Evolutionary conservation across 1,140 invertebrate species (phyloP), one percentile per base, ranked within the genome.

Genomic region (Trichonephila inaurata): DNA sequence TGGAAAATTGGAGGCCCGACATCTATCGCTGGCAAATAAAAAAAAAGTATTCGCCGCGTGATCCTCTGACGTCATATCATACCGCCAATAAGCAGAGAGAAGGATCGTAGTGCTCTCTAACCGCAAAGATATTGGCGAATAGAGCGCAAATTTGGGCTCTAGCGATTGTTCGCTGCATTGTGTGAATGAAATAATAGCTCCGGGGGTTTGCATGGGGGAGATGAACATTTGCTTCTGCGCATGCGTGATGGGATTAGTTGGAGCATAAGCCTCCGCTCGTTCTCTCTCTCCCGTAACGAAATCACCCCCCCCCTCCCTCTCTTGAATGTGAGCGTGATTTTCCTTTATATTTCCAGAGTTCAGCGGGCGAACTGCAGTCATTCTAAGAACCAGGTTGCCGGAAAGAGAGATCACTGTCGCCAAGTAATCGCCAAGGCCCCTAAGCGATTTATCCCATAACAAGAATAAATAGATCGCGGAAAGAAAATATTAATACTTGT

Each of bases 51-150:
- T 77, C 28, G 69, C 69, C 28, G 69, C 69, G 24, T 77, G 33
- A 77, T 77, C 69, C 69, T 64, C 40, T 93, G 92, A 93, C 92
- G 92, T 93, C 92, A 93, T 72, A 81, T 61, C 66, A 89, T 58
- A 64, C 92, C 92, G 19, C 92, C 92, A 93, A 93, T 93, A 93
- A 93, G 85, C 92, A 69, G 92, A 82, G n/a, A 82, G 85, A 51
- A 81, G 88, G 82, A 86, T 89, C 72, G 64, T 82, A 40, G 85
- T 61, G 85, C 92, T 93, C 92, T 81, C 85, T 93, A 93, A 93
- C 92, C 92, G 86, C 92, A 93, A 93, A 93, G 92, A 93, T 93
- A 93, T 93, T 93, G 92, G 92, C 92, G 92, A 89, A 93, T 93
- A 93, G 92, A 88, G 92, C 92, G 92, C 92, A 93, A 93, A 93